A percentile compares a stretch with the other conserved stretches of the same genome.
phyloP scores from a whole-genome alignment of 64 coral and sea anemone species.

The Platygyra sinensis region DNA sequence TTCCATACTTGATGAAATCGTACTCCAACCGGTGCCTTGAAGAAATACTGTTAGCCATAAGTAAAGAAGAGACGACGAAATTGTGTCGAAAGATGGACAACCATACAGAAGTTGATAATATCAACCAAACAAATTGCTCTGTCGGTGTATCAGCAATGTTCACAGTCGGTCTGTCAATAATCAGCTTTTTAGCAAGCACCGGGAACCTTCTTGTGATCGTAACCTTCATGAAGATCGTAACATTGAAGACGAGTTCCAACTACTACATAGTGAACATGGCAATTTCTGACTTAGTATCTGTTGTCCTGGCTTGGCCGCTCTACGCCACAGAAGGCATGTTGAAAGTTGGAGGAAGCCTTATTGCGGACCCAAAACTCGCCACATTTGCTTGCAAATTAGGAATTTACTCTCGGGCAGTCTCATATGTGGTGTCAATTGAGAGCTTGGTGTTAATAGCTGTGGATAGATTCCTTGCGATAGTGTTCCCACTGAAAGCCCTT shows the following conservation, averaged over 20 bases:
- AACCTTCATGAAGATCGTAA: background rate
- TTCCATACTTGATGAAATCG: too few relatives aligned
- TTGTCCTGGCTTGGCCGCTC: background rate
- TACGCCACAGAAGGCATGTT: slow-evolving; percentile 26
- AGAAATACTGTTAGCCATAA: too few relatives aligned
- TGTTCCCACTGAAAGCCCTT: background rate
- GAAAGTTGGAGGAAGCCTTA: background rate
- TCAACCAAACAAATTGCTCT: background rate
- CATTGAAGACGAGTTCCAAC: background rate
- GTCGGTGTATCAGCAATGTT: background rate
- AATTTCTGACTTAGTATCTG: background rate
- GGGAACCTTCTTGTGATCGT: slow-evolving; percentile 3
- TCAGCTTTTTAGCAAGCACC: background rate
- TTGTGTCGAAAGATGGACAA: background rate
- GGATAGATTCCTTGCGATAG: slow-evolving; percentile 6
- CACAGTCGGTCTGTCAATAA: background rate
- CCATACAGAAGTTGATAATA: background rate
- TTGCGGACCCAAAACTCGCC: background rate
- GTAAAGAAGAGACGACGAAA: too few relatives aligned
- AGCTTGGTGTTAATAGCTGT: slow-evolving; percentile 1
- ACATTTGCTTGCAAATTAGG: slow-evolving; percentile 7
- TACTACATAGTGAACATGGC: slow-evolving; percentile 21
- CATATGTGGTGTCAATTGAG: background rate
- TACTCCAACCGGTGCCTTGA: too few relatives aligned
- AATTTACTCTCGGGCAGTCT: background rate